Evolutionary conservation across 2,888 invertebrate species (phyloP).

Genomic region (Ochropleura plecta): DNA sequence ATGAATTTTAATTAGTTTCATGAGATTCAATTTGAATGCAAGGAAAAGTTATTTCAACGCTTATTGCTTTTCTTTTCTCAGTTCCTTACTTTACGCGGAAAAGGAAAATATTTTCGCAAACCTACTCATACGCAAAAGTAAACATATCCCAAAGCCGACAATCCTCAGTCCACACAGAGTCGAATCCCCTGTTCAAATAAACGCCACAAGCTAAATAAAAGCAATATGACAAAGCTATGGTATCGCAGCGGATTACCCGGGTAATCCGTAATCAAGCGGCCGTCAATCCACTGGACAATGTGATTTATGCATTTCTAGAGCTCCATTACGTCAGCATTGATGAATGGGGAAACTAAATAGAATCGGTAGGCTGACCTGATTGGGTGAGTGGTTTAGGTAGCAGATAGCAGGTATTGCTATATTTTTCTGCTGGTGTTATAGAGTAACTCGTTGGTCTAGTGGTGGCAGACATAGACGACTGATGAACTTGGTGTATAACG

Average conservation of each 20-base stretch:
- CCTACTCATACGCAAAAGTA: not conserved
- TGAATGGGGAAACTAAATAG: slow-evolving; percentile 51
- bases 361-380: slow-evolving; percentile 14
- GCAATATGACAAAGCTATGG: slow-evolving; percentile 37
- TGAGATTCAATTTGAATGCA: not conserved
- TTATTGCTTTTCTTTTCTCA: not conserved
- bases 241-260: slow-evolving; percentile 35
- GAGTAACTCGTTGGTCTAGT: not conserved
- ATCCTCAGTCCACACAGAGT: not conserved
- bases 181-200: slow-evolving; percentile 33
- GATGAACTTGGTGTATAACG: not conserved
- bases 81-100: not conserved
- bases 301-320: slow-evolving; percentile 62
- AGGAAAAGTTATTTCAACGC: not conserved
- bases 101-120: not conserved
- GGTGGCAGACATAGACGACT: not conserved
- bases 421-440: not conserved
- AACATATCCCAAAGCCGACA: not conserved
- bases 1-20: not conserved
- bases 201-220: slow-evolving; percentile 37
- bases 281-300: slow-evolving; percentile 56
- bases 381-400: slow-evolving; percentile 10
- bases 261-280: slow-evolving; percentile 59
- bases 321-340: slow-evolving; percentile 50
- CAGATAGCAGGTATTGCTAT: not conserved